Evolutionary conservation across 2,113 vertebrate genomes (phyloP), one percentile per base, ranked within the genome.

Genomic region (Dicerorhinus sumatrensis): DNA sequence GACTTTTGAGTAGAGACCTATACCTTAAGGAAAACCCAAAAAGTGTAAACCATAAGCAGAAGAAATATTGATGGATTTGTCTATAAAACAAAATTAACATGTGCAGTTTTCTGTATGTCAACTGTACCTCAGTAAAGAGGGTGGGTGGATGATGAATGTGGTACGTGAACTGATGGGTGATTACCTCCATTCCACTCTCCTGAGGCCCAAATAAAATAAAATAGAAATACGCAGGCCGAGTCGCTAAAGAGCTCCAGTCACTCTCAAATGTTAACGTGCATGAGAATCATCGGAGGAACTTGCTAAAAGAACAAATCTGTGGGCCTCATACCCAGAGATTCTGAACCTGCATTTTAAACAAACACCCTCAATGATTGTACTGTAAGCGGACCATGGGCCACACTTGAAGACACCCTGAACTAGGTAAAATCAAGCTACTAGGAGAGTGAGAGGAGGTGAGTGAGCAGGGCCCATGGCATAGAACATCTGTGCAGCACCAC

Each of bases 21-120:
- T 77, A 89, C 89, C n/a, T 92, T 87, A 95, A 94, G 81, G 83
- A 92, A 81, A 79, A 67, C 1, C 12, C 76, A n/a, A 58, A 92
- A 60, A 27, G 6, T 82, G 60, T 54, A 93, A 79, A 82, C 16
- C 9, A 91, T 51, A 73, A 67, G 5, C 7, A 72, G 31, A 56
- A 58, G 10, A 25, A 77, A 97, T 89, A 18, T 3, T 29, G 18
- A 29, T 62, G 65, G 65, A 46, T 36, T 80, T 93, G 4, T 85
- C 76, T 80, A 85, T 42, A 65, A 88, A 93, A 80, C 31, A 88
- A 84, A 69, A 89, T 92, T 69, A 73, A 77, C 29, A 42, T 27
- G 27, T n/a, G 17, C 42, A 62, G 7, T 70, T 87, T 67, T 86
- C 70, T 33, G 5, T 63, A 70, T 33, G 12, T 79, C 79, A 84